phyloP scores from a whole-genome alignment of 2,888 invertebrate species.

The Notodonta dromedarius region DNA sequence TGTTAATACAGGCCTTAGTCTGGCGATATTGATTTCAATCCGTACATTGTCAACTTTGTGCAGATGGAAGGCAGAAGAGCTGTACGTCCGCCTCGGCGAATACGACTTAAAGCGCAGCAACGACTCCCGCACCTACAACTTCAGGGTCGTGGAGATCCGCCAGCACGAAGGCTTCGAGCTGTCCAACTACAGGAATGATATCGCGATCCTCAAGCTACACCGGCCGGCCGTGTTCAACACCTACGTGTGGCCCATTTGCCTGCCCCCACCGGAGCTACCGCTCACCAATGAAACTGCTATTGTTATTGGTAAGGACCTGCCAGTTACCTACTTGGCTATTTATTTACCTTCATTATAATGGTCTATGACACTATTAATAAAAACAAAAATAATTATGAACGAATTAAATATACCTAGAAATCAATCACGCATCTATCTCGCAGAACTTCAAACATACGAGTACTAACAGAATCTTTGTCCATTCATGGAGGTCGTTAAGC shows the following conservation, averaged over 20 bases:
- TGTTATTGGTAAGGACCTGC: slow-evolving; percentile 84
- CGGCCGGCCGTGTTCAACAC: slow-evolving; percentile 88
- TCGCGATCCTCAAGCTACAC: slow-evolving; percentile 88
- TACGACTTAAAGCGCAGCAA: slow-evolving; percentile 88
- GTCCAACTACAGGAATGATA: slow-evolving; percentile 89
- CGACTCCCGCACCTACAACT: slow-evolving; percentile 89
- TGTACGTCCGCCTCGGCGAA: slow-evolving; percentile 91
- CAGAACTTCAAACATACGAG: no score
- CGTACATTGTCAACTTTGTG: no score
- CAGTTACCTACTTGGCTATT: no score
- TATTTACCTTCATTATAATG: no score
- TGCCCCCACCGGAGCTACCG: slow-evolving; percentile 87
- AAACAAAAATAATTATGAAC: no score
- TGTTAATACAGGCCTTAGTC: no score
- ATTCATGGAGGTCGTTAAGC: no score
- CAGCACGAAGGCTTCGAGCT: slow-evolving; percentile 88
- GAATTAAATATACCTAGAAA: no score
- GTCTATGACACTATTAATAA: no score
- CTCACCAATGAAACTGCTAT: slow-evolving; percentile 86
- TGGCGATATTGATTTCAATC: no score
- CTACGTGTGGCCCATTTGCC: slow-evolving; percentile 93
- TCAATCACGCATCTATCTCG: no score
- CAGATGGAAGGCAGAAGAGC: slow-evolving; percentile 84
- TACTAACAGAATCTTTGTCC: no score
- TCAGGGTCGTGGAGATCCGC: slow-evolving; percentile 86